Percentiles rank a stretch among this genome's conserved stretches.
phyloP scores from a whole-genome alignment of 2,797 vertebrate species.

The Leptoclinus maculatus region DNA sequence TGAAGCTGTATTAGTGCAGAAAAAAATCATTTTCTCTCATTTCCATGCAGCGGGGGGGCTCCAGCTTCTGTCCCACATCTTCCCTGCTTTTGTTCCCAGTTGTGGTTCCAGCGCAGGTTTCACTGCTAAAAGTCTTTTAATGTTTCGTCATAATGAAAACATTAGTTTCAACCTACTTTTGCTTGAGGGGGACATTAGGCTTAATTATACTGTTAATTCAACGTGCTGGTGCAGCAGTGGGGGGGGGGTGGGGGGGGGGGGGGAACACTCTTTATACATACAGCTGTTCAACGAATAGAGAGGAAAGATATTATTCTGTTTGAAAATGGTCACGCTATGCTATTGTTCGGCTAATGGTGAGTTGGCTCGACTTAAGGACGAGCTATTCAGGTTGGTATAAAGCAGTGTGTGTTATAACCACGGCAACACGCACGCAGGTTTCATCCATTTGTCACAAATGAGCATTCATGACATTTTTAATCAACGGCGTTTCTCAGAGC shows the following conservation, averaged over 20 bases:
- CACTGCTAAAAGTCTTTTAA: background rate
- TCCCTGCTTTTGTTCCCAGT: background rate
- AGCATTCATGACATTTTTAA: constrained; percentile 22
- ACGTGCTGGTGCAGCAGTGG: background rate
- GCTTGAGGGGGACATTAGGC: constrained; percentile 35
- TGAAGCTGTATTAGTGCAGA: background rate
- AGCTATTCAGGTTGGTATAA: constrained; percentile 7
- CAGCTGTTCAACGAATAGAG: background rate
- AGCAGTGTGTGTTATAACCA: constrained; percentile 14
- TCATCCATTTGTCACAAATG: constrained; percentile 13
- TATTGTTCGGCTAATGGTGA: background rate
- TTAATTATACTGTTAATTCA: constrained; percentile 34
- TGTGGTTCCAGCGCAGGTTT: background rate
- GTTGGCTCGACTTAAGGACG: constrained; percentile 20
- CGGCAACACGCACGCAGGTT: background rate
- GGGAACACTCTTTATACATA: background rate
- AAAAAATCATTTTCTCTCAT: background rate
- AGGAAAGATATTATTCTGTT: background rate
- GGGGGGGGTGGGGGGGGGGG: too few species aligned
- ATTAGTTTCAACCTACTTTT: constrained; percentile 24
- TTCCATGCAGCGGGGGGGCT: background rate
- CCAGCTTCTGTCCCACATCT: background rate
- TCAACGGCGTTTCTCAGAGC: background rate
- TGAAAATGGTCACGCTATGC: background rate
- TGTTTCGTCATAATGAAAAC: constrained; percentile 34